Base-by-base conservation (phyloP, 1,140 invertebrate species). In the Drosophila mojavensis region DNA sequence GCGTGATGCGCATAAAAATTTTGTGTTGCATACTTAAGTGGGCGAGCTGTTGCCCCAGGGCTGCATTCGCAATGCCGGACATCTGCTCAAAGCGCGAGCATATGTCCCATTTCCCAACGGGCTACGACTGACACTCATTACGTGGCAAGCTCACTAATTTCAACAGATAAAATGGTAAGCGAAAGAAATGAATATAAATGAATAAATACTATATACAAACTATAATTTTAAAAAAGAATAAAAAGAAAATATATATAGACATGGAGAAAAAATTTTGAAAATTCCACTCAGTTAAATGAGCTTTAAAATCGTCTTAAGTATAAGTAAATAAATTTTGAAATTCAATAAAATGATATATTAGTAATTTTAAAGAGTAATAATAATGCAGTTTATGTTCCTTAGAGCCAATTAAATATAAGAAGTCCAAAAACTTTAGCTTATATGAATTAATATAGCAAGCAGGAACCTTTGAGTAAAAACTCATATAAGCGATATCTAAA, bases 1-100 rank as follows among this genome's bases (percentile, higher is more conserved):
- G 75, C 79, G 79, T 77, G 68, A 74, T 77, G 72, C 79, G 83
- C 77, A 74, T 76, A 47, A 82, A 64, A 56, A 88, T 82, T 88
- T 85, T 77, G 83, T 82, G 76, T 58, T 86, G 83, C 83, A 86
- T 86, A 88, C 79, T 86, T 79, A 88, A 88, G 83, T 86, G 76
- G 83, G 63, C 75, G 66, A 39, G 28, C 26, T 39, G 47, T 63
- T 75, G 36, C 28, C 51, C 26, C 50, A 24, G 41, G 51, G 64
- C 56, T 61, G 50, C 58, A 50, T 43, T 60, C n/a, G 41, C 43
- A 17, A 68, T 61, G 50, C 64, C 41, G 48, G 48, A 60, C 56
- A 48, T 24, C 48, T 53, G 39, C 26, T 73, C 39, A 66, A 67
- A 66, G 45, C 17, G 53, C 17, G 39, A 41, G 48, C 65, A 75